Conservation (phyloP, 30 jellyfish, hydroid and myxozoan genomes). For the Clytia hemisphaerica region DNA sequence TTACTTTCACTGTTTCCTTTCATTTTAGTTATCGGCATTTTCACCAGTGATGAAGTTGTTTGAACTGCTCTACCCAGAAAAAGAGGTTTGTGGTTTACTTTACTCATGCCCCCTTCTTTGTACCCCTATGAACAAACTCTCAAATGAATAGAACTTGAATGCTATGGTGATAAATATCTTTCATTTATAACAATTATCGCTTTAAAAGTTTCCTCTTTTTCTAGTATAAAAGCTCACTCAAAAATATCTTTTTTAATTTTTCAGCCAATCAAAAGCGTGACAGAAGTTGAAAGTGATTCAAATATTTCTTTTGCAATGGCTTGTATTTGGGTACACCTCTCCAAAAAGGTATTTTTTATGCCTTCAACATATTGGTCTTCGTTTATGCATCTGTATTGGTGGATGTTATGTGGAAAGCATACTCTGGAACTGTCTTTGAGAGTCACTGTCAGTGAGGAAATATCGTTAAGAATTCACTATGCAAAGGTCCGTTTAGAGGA, state of each 20-base stretch:
- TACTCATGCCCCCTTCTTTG: no score
- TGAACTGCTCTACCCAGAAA: constrained; percentile 75
- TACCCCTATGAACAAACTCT: no score
- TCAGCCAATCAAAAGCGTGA: constrained; percentile 65
- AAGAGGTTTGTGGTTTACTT: constrained; percentile 41
- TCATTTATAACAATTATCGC: not conserved
- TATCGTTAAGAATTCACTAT: no score
- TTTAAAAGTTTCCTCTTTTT: not conserved
- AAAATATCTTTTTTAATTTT: constrained; percentile 3
- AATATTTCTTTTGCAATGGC: constrained; percentile 79
- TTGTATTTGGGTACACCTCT: constrained; percentile 92
- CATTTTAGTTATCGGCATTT: constrained; percentile 66
- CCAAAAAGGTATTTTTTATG: constrained; percentile 68
- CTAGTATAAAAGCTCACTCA: not conserved
- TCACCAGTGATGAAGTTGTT: constrained; percentile 87
- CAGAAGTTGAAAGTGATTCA: constrained; percentile 59
- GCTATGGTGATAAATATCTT: not conserved
- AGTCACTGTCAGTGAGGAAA: no score
- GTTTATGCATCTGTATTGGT: no score
- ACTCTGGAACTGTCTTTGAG: no score
- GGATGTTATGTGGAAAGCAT: no score
- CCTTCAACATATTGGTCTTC: no score
- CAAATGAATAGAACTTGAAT: not conserved
- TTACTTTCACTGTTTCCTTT: not conserved
- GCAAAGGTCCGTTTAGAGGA: no score